Base-by-base conservation (phyloP, 1,140 invertebrate genomes). In the Choristoneura fumiferana region DNA sequence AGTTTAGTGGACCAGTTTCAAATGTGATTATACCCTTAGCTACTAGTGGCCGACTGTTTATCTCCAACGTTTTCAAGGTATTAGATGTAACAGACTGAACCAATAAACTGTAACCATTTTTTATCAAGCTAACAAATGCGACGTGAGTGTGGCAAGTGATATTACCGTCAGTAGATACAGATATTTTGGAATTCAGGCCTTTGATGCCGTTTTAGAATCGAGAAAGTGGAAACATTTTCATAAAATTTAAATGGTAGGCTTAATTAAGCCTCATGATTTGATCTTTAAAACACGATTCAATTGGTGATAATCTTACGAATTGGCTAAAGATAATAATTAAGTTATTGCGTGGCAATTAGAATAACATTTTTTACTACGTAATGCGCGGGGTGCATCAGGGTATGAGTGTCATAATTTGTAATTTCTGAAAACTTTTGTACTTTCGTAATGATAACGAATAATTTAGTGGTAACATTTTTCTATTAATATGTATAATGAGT, bases 381-480 rank as follows among this genome's bases (percentile, higher is more conserved):
- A 87, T 74, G 84, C 81, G 87, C 87, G 85, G 89, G 86, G 84
- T 90, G 81, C 76, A 89, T 89, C 89, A 90, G 89, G 89, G 89
- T 90, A 90, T 88, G 89, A 85, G 81, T 90, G 85, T 89, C 87
- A 87, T 88, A 84, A 81, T 81, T 85, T 78, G 78, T 84, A 84
- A 78, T 80, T 79, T 78, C 69, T 62, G 53, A 58, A 76, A 78
- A 78, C 67, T 87, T 88, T 87, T 89, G 86, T 89, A 89, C 86
- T 87, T 89, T 89, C 84, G 67, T 89, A 88, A 78, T 49, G 68
- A 52, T 85, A 84, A 80, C 61, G 64, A 83, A 72, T 86, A 88
- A 83, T 74, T 87, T 86, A 89, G 84, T 69, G 65, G 63, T 88
- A 86, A 81, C 64, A 66, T 84, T 89, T 76, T 87, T 87, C 79